These are phyloP conservation scores for Spilogale gracilis DNA, from an alignment of 2,113 vertebrate genomes.

Conservation along the genomic window DNA sequence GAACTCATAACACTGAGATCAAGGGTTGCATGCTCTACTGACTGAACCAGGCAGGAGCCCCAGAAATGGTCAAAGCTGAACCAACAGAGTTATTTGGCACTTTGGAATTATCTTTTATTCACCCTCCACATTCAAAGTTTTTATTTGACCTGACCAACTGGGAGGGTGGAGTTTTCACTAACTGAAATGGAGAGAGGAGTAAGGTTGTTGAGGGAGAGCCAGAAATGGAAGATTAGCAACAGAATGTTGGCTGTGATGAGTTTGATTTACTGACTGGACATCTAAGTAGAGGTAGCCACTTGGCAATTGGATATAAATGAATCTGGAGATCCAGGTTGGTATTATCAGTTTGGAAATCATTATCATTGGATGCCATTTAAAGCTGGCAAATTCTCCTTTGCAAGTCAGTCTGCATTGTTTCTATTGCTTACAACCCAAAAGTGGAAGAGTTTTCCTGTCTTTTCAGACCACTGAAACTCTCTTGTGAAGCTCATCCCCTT, in stretches of 20 bases:
- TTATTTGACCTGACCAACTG: not conserved
- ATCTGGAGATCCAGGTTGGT: not conserved
- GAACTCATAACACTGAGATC: not conserved
- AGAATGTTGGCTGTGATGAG: not conserved
- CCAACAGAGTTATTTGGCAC: not conserved
- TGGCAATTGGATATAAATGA: not conserved
- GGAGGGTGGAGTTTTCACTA: not conserved
- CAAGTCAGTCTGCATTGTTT: not conserved
- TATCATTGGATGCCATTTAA: not conserved
- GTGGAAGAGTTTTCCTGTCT: not conserved
- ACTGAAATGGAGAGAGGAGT: not conserved
- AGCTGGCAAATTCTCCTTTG: not conserved
- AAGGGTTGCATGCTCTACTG: not conserved
- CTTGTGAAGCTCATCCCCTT: not conserved
- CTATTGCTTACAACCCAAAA: constrained; percentile 32
- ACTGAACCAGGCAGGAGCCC: not conserved
- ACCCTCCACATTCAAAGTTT: not conserved
- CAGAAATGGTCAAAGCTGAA: constrained; percentile 9
- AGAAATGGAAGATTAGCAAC: constrained; percentile 7
- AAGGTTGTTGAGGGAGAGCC: not conserved
- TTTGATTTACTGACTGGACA: constrained; percentile 5
- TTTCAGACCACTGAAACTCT: constrained; percentile 16
- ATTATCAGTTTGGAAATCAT: constrained; percentile 30
- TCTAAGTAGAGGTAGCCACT: not conserved
- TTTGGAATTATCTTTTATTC: not conserved